phyloP scores from a whole-genome alignment of 2,797 vertebrate genomes.

The Orestias chungarensis region DNA sequence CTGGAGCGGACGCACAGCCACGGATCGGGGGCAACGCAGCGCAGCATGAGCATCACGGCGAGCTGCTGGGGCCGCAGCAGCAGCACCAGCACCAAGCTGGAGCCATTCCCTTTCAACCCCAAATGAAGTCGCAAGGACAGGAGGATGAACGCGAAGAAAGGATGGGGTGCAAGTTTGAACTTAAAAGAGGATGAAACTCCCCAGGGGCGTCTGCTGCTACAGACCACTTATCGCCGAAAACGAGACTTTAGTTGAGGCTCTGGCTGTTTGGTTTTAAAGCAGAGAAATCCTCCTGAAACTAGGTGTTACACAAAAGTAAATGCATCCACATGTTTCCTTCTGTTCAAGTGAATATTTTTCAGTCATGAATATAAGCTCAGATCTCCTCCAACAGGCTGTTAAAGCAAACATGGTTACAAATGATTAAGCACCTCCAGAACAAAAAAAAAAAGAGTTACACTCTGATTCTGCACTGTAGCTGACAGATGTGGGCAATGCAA shows the following conservation, averaged over 20 bases:
- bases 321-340: conserved; percentile 55
- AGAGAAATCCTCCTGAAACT: conserved; percentile 28
- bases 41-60: conserved; percentile 93
- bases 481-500: conserved; percentile 37
- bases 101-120: conserved; percentile 83
- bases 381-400: conserved; percentile 33
- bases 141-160: too few relatives aligned
- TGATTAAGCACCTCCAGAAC: conserved; percentile 17
- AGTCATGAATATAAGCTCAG: conserved; percentile 47
- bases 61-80: conserved; percentile 91
- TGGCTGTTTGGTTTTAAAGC: background rate
- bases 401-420: conserved; percentile 28
- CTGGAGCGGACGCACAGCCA: conserved; percentile 76
- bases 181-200: conserved; percentile 39
- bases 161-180: conserved; percentile 61
- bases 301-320: conserved; percentile 39
- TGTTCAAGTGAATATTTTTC: conserved; percentile 57
- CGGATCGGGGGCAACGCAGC: conserved; percentile 73
- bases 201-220: conserved; percentile 65
- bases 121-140: conserved; percentile 70
- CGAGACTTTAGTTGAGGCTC: background rate
- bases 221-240: conserved; percentile 45
- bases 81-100: conserved; percentile 82
- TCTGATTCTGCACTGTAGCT: conserved; percentile 24
- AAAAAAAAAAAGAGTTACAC: conserved; percentile 27